A percentile compares a stretch with the other conserved stretches of the same genome.
These are phyloP conservation scores for Frieseomelitta varia DNA, from an alignment of 1,140 invertebrate species.

Conservation along the genomic window DNA sequence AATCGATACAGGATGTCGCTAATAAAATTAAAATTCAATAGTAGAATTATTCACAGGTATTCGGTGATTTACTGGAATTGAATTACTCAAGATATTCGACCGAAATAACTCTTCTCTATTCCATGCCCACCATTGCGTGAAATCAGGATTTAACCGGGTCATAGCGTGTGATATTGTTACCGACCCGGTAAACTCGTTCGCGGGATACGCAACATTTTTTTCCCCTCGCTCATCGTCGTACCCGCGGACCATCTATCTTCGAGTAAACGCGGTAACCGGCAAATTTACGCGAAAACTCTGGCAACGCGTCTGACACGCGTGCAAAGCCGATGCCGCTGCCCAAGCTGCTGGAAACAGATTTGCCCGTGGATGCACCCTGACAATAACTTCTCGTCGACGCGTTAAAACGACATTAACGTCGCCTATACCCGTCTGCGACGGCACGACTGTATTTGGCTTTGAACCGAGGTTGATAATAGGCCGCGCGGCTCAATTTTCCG, in stretches of 20 bases:
- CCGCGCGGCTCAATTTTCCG: slow-evolving; percentile 22
- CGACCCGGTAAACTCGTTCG: neutral
- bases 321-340: neutral
- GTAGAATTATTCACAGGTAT: no score
- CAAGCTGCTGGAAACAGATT: slow-evolving; percentile 1
- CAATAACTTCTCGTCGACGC: slow-evolving; percentile 21
- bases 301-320: neutral
- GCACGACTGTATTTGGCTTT: neutral
- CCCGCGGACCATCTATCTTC: neutral
- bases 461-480: neutral
- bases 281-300: neutral
- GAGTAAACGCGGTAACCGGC: neutral
- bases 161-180: neutral
- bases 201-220: neutral
- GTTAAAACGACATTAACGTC: slow-evolving; percentile 36
- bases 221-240: neutral
- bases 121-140: no score
- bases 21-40: no score
- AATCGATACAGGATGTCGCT: no score
- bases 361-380: neutral
- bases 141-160: no score
- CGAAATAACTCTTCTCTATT: no score
- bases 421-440: neutral
- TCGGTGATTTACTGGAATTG: no score
- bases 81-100: no score